phyloP scores from a whole-genome alignment of 2,888 invertebrate species.

The Antheraea yamamai region DNA sequence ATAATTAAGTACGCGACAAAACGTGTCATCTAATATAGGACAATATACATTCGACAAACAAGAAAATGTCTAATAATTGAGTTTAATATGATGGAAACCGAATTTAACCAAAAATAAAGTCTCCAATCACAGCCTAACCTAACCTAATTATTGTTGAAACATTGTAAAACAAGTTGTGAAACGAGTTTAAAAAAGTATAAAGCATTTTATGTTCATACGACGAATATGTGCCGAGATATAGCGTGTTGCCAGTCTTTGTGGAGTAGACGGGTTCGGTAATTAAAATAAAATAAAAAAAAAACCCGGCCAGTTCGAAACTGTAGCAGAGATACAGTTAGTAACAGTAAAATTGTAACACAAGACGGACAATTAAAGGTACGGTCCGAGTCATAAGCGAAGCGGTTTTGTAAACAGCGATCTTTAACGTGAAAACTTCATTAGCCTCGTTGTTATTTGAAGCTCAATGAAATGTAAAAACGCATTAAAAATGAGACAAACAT shows the following conservation, averaged over 20 bases:
- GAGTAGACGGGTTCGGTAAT: slow-evolving; percentile 44
- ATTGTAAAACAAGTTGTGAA: slow-evolving; percentile 15
- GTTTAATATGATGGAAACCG: too few species aligned
- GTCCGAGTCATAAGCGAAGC: slow-evolving; percentile 34
- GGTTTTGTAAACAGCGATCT: slow-evolving; percentile 16
- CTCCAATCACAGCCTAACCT: slow-evolving; percentile 17
- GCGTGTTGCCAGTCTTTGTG: slow-evolving; percentile 31
- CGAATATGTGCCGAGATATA: slow-evolving; percentile 21
- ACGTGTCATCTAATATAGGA: too few species aligned
- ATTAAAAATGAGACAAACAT: too few species aligned
- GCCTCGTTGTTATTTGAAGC: too few species aligned
- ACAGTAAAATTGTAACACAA: slow-evolving; percentile 68
- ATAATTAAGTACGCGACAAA: too few species aligned
- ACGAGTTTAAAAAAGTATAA: slow-evolving; percentile 2
- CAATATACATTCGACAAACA: too few species aligned
- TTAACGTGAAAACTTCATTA: too few species aligned
- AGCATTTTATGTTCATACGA: slow-evolving; percentile 17
- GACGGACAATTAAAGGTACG: slow-evolving; percentile 59
- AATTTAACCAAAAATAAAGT: background rate
- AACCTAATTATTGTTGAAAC: slow-evolving; percentile 14
- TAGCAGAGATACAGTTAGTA: slow-evolving; percentile 73
- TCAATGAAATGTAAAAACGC: too few species aligned
- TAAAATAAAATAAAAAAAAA: slow-evolving; percentile 57
- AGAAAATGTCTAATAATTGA: too few species aligned
- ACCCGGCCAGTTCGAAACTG: slow-evolving; percentile 64